Conservation (phyloP, 2,888 invertebrate species). For the Drosophila colorata region DNA sequence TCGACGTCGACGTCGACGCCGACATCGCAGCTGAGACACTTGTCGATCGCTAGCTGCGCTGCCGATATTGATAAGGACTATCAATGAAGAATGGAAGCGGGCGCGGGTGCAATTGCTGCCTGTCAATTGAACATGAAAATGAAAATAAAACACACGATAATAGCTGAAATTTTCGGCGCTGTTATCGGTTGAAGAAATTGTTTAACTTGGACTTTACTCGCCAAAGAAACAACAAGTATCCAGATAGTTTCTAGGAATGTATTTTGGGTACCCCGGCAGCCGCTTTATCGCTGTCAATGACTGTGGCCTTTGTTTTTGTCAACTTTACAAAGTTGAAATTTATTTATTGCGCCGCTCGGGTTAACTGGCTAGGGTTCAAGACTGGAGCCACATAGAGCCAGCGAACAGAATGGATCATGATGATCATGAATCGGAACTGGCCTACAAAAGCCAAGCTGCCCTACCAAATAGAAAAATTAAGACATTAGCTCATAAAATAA, state of each 20-base stretch:
- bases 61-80: slow-evolving; percentile 52
- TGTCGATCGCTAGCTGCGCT: slow-evolving; percentile 45
- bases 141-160: slow-evolving; percentile 40
- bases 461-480: too few relatives aligned
- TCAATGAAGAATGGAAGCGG: slow-evolving; percentile 21
- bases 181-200: slow-evolving; percentile 60
- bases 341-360: slow-evolving; percentile 8
- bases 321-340: slow-evolving; percentile 1
- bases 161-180: slow-evolving; percentile 51
- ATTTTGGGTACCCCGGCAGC: background rate
- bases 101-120: slow-evolving; percentile 16
- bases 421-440: slow-evolving; percentile 11
- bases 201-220: slow-evolving; percentile 65
- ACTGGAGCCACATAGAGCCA: too few relatives aligned
- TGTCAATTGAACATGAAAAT: slow-evolving; percentile 35
- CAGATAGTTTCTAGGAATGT: slow-evolving; percentile 16
- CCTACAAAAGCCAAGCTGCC: slow-evolving; percentile 22
- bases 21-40: slow-evolving; percentile 45
- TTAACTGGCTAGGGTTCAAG: slow-evolving; percentile 43
- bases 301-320: slow-evolving; percentile 31
- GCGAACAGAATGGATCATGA: slow-evolving; percentile 16
- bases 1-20: slow-evolving; percentile 4
- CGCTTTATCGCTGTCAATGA: slow-evolving; percentile 37
- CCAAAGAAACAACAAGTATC: slow-evolving; percentile 19
- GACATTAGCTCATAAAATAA: too few relatives aligned